A percentile compares a stretch with the other conserved stretches of the same genome.
Evolutionary conservation across 2,888 invertebrate genomes (phyloP).

Genomic region (Thymelicus lineola): DNA sequence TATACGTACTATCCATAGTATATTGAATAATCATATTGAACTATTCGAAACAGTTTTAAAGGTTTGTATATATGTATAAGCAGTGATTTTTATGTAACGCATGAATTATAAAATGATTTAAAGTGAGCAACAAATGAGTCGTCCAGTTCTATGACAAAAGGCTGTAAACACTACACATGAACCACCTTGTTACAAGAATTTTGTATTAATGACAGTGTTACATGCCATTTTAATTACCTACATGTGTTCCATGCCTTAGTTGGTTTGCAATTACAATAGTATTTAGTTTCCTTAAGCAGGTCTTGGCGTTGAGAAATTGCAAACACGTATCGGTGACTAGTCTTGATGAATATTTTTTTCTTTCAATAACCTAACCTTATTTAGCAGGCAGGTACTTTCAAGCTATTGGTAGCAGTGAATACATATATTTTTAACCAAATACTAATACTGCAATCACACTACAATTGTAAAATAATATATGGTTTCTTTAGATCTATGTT

Average conservation of each 20-base stretch:
- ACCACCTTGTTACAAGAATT: slow-evolving; percentile 36
- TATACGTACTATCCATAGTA: too few species aligned
- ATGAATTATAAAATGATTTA: too few species aligned
- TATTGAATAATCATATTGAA: too few species aligned
- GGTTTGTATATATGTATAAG: too few species aligned
- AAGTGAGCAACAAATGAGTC: neutral
- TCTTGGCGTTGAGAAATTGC: slow-evolving; percentile 30
- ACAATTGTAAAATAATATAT: slow-evolving; percentile 11
- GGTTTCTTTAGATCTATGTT: slow-evolving; percentile 32
- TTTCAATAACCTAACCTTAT: slow-evolving; percentile 3
- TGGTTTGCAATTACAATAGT: slow-evolving; percentile 39
- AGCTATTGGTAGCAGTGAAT: neutral
- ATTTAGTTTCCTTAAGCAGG: slow-evolving; percentile 29
- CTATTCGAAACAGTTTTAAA: too few species aligned
- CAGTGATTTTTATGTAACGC: too few species aligned
- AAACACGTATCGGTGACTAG: slow-evolving; percentile 20
- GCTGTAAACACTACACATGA: slow-evolving; percentile 17
- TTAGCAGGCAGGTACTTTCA: neutral
- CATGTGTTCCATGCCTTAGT: slow-evolving; percentile 40
- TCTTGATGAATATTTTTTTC: slow-evolving; percentile 8
- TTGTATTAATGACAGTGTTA: slow-evolving; percentile 24
- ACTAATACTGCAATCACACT: neutral
- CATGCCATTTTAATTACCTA: slow-evolving; percentile 38
- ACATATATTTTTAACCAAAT: neutral
- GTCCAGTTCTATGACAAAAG: slow-evolving; percentile 8